Conservation (phyloP, 2,113 vertebrate genomes). For the Verasper variegatus region DNA sequence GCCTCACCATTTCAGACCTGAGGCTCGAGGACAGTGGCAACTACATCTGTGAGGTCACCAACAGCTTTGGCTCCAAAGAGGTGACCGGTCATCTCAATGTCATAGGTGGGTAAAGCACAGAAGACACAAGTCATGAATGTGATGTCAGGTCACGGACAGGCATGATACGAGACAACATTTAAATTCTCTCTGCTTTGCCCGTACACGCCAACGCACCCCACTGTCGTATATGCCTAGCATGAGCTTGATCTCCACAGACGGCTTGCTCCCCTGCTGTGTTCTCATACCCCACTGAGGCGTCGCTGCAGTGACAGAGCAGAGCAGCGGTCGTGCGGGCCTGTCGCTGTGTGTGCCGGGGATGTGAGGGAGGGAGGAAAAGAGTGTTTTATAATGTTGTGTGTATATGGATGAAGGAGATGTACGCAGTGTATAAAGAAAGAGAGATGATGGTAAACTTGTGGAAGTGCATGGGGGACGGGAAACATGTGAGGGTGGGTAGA, state of each 20-base stretch:
- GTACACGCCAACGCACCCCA: not conserved
- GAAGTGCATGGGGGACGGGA: not conserved
- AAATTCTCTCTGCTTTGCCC: constrained; percentile 38
- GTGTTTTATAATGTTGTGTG: constrained; percentile 14
- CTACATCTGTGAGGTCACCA: constrained; percentile 98
- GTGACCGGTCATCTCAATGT: constrained; percentile 93
- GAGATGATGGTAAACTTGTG: constrained; percentile 17
- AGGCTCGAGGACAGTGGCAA: constrained; percentile 94
- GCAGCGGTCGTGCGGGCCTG: constrained; percentile 5
- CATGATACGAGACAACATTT: constrained; percentile 31
- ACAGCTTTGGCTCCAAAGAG: constrained; percentile 97
- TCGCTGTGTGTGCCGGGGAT: constrained; percentile 4
- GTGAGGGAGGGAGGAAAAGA: constrained; percentile 10
- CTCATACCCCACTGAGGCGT: constrained; percentile 34
- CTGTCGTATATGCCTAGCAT: not conserved
- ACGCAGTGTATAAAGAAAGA: constrained; percentile 4
- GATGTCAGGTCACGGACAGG: constrained; percentile 20
- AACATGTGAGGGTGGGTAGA: not conserved
- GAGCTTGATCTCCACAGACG: constrained; percentile 50
- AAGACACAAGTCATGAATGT: constrained; percentile 30
- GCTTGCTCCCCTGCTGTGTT: constrained; percentile 38
- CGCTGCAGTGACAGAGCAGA: constrained; percentile 32
- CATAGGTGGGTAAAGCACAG: constrained; percentile 82
- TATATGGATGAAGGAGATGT: constrained; percentile 24
- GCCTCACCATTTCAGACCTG: constrained; percentile 92